Conservation (phyloP, 2,888 invertebrate species). For the Erpobdella octoculata region DNA sequence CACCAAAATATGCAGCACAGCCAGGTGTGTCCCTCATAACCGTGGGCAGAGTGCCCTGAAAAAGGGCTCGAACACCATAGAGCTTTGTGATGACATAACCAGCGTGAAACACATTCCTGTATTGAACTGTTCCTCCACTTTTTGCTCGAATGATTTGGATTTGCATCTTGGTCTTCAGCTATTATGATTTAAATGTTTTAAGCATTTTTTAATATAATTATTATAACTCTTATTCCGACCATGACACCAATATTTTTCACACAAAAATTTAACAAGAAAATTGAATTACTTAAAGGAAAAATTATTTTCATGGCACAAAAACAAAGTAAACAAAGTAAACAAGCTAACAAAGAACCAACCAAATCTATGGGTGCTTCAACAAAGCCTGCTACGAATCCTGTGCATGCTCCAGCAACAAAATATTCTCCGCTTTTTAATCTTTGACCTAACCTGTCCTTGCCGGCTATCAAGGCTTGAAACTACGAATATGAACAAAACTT, state of each 20-base stretch:
- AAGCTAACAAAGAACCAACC: slow-evolving; percentile 24
- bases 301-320: background rate
- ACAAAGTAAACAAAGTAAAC: background rate
- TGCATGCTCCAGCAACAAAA: slow-evolving; percentile 36
- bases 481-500: slow-evolving; percentile 11
- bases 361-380: slow-evolving; percentile 38
- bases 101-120: slow-evolving; percentile 38
- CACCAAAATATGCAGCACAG: slow-evolving; percentile 37
- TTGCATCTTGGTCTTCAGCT: slow-evolving; percentile 39
- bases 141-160: slow-evolving; percentile 37
- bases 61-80: slow-evolving; percentile 35
- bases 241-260: background rate
- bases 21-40: slow-evolving; percentile 34
- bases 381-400: slow-evolving; percentile 36
- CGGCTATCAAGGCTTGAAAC: slow-evolving; percentile 31
- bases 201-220: background rate
- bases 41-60: slow-evolving; percentile 37
- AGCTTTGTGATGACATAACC: slow-evolving; percentile 33
- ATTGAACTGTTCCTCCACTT: slow-evolving; percentile 31
- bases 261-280: background rate
- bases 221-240: no score
- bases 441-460: slow-evolving; percentile 30
- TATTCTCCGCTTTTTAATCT: slow-evolving; percentile 32
- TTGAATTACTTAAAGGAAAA: background rate
- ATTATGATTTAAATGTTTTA: background rate